Conservation (phyloP, 2,888 invertebrate species). For the Pristionchus fissidentatus region DNA sequence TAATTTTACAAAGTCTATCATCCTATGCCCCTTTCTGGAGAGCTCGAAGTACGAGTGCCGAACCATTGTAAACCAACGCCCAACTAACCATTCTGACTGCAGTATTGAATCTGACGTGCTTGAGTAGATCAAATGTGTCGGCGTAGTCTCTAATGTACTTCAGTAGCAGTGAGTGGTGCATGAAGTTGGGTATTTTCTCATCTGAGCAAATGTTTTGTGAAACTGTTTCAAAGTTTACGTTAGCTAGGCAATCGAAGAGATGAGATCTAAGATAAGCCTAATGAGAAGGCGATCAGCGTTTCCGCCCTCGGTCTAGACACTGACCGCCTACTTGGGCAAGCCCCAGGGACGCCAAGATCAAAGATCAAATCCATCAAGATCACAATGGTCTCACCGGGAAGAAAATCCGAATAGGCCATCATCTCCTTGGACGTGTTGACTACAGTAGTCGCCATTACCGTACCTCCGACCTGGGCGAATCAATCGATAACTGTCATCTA, state of each 20-base stretch:
- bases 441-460: slow-evolving; percentile 76
- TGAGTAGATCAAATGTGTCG: slow-evolving; percentile 63
- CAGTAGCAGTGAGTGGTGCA: slow-evolving; percentile 68
- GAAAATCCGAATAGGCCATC: slow-evolving; percentile 76
- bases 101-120: slow-evolving; percentile 71
- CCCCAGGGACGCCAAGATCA: background rate
- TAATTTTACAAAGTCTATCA: too few relatives aligned
- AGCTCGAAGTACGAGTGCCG: too few relatives aligned
- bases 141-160: slow-evolving; percentile 72
- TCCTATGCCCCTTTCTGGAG: too few relatives aligned
- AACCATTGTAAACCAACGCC: too few relatives aligned
- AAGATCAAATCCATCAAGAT: background rate
- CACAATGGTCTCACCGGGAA: slow-evolving; percentile 70
- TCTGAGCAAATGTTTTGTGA: too few relatives aligned
- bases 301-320: background rate
- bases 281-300: background rate
- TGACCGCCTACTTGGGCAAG: background rate
- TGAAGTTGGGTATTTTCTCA: slow-evolving; percentile 62
- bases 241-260: too few relatives aligned
- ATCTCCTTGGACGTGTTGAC: slow-evolving; percentile 78
- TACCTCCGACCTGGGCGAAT: slow-evolving; percentile 60
- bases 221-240: too few relatives aligned
- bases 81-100: slow-evolving; percentile 68
- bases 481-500: background rate
- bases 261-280: background rate